Evolutionary conservation across 2,797 vertebrate species (phyloP).

Genomic region (Echeneis naucrates): DNA sequence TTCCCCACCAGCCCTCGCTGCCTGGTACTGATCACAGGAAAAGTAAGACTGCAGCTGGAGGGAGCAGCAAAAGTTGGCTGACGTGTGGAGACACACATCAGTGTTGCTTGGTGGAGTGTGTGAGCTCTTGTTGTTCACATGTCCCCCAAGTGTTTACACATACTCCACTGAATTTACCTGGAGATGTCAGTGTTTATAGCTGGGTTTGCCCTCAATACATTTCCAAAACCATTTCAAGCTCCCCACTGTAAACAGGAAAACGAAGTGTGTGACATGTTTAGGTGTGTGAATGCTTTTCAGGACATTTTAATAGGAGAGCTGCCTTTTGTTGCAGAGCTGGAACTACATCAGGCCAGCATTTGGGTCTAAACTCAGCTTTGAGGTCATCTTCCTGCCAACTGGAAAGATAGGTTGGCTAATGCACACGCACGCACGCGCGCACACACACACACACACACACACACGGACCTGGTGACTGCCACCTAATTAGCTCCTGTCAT

Average conservation of each 20-base stretch:
- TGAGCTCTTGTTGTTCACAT: conserved; percentile 15
- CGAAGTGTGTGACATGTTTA: background rate
- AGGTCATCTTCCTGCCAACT: conserved; percentile 60
- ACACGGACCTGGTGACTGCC: conserved; percentile 63
- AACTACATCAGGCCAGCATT: conserved; percentile 20
- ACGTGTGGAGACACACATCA: conserved; percentile 40
- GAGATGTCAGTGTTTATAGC: conserved; percentile 38
- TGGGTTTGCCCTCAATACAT: conserved; percentile 14
- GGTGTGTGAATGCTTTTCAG: conserved; percentile 22
- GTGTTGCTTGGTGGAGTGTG: conserved; percentile 11
- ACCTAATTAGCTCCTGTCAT: conserved; percentile 78
- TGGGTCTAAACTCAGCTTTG: conserved; percentile 23
- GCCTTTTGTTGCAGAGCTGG: background rate
- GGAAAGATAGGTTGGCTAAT: conserved; percentile 61
- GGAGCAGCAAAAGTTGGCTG: conserved; percentile 28
- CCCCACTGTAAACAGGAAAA: conserved; percentile 28
- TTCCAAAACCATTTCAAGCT: conserved; percentile 24
- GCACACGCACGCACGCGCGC: conserved; percentile 11
- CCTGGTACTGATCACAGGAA: conserved; percentile 55
- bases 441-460: conserved; percentile 21
- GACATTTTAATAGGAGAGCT: conserved; percentile 26
- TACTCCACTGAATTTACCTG: conserved; percentile 33
- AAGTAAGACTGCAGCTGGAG: conserved; percentile 41
- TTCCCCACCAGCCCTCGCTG: background rate
- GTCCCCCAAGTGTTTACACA: background rate